These are phyloP conservation scores for Amia ocellicauda DNA, from an alignment of 2,113 vertebrate species.

Conservation along the genomic window DNA sequence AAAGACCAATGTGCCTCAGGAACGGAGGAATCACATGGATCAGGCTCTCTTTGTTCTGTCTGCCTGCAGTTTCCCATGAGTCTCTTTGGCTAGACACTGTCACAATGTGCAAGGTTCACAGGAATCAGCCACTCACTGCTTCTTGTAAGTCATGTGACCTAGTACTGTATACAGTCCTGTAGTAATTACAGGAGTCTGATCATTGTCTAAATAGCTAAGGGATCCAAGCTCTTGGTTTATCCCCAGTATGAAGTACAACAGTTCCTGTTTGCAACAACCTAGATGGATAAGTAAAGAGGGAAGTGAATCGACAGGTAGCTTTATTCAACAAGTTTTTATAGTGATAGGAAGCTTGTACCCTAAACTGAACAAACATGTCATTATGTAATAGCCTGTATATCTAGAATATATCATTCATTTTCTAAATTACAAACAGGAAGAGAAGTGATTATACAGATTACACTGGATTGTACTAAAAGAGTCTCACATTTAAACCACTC, in stretches of 20 bases:
- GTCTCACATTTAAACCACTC: too few species aligned
- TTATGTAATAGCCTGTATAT: too few species aligned
- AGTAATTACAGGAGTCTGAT: slow-evolving; percentile 2
- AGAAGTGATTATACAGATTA: too few species aligned
- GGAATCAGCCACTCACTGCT: slow-evolving; percentile 29
- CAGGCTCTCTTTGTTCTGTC: slow-evolving; percentile 31
- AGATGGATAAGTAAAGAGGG: background rate
- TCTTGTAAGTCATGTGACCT: slow-evolving; percentile 26
- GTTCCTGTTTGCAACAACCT: background rate
- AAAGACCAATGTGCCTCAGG: slow-evolving; percentile 18
- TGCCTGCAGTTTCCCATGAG: slow-evolving; percentile 31
- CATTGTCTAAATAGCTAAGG: background rate
- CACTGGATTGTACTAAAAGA: too few species aligned
- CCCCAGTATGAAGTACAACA: background rate
- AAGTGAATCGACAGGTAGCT: too few species aligned
- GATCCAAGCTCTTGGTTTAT: background rate
- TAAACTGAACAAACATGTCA: too few species aligned
- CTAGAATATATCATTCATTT: too few species aligned
- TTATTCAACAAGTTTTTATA: too few species aligned
- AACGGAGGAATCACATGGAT: slow-evolving; percentile 33
- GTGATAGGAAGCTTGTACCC: too few species aligned
- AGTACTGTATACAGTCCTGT: slow-evolving; percentile 20
- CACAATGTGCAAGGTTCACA: slow-evolving; percentile 34
- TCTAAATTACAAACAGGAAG: too few species aligned
- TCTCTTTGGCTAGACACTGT: slow-evolving; percentile 31